Evolutionary conservation across 1,140 invertebrate species (phyloP), one percentile per base, ranked within the genome.

Genomic region (Phymorhynchus buccinoides): DNA sequence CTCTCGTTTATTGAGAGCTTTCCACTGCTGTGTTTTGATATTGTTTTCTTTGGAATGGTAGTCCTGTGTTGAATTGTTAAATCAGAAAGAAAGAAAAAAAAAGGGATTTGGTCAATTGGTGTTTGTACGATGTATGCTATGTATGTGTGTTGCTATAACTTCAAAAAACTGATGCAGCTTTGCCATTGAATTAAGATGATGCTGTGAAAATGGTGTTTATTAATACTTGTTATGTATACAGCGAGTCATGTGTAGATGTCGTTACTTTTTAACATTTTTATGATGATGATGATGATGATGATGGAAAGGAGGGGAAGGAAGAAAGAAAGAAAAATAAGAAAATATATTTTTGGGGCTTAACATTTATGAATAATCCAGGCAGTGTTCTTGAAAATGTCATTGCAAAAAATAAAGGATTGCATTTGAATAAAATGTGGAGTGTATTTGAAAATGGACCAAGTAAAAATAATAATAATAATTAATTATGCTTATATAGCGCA

Each of bases 301-400:
- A 62, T 18, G 56, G n/a, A 62, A 22, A 62, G 56, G n/a, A 62
- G 56, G 56, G 56, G 22, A 9, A 35, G 30, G 32, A 35, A 14
- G 27, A 56, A 27, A 62, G 62, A 35, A 62, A 68, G 41, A n/a
- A 66, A 30, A 71, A 44, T 44, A 83, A 66, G 44, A 44, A 14
- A 71, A 18, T 83, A 83, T 83, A 83, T 83, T 83, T 80, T 80
- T 83, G 71, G 81, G 71, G 81, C 81, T 73, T 83, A 83, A 62
- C 81, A 83, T 83, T 73, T 83, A 83, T 73, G 66, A 83, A 42
- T 83, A 83, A 68, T 71, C 62, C 62, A 44, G 39, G 62, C 62
- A 71, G 41, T 83, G 62, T 83, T 83, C 32, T 83, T 83, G 62
- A 83, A 66, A 66, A 83, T 83, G 81, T 73, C 81, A 71, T 83